Evolutionary conservation across 2,888 invertebrate species (phyloP).

Genomic region (Smittia aterrima): DNA sequence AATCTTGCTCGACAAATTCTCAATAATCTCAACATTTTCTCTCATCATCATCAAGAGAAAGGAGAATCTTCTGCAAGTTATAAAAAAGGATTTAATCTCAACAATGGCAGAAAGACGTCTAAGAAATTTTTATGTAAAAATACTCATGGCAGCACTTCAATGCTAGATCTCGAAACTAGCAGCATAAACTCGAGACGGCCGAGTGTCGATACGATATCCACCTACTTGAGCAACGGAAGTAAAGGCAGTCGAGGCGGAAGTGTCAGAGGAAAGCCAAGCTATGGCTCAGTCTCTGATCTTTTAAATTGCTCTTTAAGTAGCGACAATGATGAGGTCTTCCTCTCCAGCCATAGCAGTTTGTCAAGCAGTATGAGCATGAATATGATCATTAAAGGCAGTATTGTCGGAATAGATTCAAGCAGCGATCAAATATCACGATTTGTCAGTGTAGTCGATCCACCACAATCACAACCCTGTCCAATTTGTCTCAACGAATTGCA

Average conservation of each 20-base stretch:
- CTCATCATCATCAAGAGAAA: conserved; percentile 37
- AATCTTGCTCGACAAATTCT: conserved; percentile 75
- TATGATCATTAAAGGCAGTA: conserved; percentile 40
- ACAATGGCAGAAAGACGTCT: background rate
- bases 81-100: conserved; percentile 20
- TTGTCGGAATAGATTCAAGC: conserved; percentile 50
- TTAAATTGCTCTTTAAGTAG: conserved; percentile 70
- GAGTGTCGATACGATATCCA: conserved; percentile 84
- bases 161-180: conserved; percentile 59
- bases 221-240: conserved; percentile 83
- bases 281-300: conserved; percentile 63
- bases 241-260: conserved; percentile 64
- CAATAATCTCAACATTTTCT: conserved; percentile 77
- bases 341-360: conserved; percentile 44
- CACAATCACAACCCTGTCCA: conserved; percentile 69
- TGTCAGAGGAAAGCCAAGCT: conserved; percentile 48
- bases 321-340: conserved; percentile 73
- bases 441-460: conserved; percentile 65
- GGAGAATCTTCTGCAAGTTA: background rate
- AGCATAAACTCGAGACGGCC: conserved; percentile 76
- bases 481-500: conserved; percentile 62
- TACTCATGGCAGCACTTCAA: conserved; percentile 35
- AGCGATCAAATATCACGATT: conserved; percentile 65
- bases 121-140: conserved; percentile 38
- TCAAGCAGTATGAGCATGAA: conserved; percentile 46